phyloP scores from a whole-genome alignment of 2,888 invertebrate genomes.

The Dioctria rufipes region DNA sequence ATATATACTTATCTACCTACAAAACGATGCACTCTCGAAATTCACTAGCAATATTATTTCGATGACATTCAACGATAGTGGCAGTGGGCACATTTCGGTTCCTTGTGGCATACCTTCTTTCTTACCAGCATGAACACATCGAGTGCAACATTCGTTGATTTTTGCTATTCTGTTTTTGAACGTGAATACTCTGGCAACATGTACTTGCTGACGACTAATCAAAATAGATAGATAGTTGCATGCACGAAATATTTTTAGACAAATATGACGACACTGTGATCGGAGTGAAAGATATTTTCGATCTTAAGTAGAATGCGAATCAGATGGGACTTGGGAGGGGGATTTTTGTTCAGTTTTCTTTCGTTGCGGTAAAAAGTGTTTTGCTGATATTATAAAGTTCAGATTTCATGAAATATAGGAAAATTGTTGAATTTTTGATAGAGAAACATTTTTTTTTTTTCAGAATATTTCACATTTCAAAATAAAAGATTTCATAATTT shows the following conservation, averaged over 20 bases:
- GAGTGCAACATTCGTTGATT: background rate
- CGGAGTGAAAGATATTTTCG: conserved; percentile 48
- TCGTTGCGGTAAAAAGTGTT: background rate
- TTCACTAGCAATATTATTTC: conserved; percentile 40
- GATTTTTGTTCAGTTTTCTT: background rate
- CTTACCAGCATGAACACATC: background rate
- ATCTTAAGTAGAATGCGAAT: conserved; percentile 19
- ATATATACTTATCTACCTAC: conserved; percentile 1
- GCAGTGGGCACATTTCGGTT: conserved; percentile 48
- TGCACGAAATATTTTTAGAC: conserved; percentile 56
- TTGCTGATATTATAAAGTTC: no score
- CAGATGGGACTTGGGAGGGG: background rate
- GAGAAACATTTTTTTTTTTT: background rate
- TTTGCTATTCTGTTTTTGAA: background rate
- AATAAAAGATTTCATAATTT: no score
- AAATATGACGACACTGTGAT: conserved; percentile 55
- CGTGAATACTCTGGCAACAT: conserved; percentile 9
- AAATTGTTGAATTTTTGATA: background rate
- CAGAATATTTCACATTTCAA: no score
- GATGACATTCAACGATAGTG: conserved; percentile 53
- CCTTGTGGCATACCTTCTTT: conserved; percentile 43
- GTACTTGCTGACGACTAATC: conserved; percentile 51
- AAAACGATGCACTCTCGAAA: conserved; percentile 39
- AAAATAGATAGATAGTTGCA: conserved; percentile 56
- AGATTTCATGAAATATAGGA: background rate